Percentiles rank a stretch among this genome's conserved stretches.
phyloP scores from a whole-genome alignment of 2,113 vertebrate species.

The Mastomys coucha region DNA sequence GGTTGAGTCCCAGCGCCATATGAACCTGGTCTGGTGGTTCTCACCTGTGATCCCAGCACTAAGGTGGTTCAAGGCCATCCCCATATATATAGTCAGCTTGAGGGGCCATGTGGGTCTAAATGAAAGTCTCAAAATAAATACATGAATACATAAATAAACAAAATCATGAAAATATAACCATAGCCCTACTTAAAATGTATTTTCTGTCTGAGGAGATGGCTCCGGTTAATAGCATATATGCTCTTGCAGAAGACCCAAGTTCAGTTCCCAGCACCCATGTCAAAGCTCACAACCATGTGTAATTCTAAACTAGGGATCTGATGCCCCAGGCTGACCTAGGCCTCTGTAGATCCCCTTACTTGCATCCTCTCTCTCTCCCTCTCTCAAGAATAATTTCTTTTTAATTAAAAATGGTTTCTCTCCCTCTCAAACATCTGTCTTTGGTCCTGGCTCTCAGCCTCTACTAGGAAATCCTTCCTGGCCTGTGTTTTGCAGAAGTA shows the following conservation, averaged over 20 bases:
- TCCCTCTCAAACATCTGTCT: constrained; percentile 63
- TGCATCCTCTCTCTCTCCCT: too few species aligned
- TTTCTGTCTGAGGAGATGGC: constrained; percentile 6
- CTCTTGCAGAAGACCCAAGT: not conserved
- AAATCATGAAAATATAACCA: constrained; percentile 40
- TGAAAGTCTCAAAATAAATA: not conserved
- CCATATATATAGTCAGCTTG: too few species aligned
- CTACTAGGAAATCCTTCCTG: constrained; percentile 82
- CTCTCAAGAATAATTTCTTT: not conserved
- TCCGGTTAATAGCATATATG: not conserved
- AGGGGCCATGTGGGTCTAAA: not conserved
- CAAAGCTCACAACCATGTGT: not conserved
- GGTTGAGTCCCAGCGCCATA: not conserved
- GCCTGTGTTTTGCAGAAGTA: constrained; percentile 60
- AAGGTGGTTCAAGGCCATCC: not conserved
- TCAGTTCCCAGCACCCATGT: not conserved
- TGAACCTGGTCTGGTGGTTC: too few species aligned
- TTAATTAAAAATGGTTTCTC: constrained; percentile 54
- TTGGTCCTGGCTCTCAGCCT: constrained; percentile 70
- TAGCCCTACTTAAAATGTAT: constrained; percentile 33
- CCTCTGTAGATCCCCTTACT: not conserved
- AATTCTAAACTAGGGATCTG: not conserved
- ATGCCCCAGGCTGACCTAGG: not conserved
- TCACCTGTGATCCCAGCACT: not conserved
- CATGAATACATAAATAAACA: not conserved